Conservation (phyloP, 2,113 vertebrate species). For the Apteryx owenii region DNA sequence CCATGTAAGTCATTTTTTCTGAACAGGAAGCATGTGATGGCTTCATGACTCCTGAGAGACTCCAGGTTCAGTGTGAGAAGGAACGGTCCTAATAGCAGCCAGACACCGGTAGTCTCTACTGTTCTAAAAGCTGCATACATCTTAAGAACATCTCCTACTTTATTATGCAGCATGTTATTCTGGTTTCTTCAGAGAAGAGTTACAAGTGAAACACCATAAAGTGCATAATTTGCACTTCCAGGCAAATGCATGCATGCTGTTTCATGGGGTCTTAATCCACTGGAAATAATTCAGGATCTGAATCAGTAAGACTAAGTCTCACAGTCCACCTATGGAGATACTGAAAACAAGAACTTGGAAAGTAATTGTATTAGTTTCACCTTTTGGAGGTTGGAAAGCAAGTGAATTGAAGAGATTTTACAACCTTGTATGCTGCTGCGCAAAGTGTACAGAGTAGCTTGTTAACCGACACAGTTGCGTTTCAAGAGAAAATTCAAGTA, state of each 20-base stretch:
- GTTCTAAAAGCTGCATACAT: background rate
- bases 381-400: background rate
- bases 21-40: background rate
- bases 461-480: background rate
- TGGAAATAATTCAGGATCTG: background rate
- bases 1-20: accelerated
- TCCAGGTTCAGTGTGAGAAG: accelerated
- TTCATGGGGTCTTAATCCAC: background rate
- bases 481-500: background rate
- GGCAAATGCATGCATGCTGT: accelerated
- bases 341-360: background rate
- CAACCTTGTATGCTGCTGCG: background rate
- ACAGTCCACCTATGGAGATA: background rate
- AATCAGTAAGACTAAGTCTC: background rate
- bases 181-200: background rate
- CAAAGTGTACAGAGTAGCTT: background rate
- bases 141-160: background rate
- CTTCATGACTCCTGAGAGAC: background rate
- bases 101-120: background rate
- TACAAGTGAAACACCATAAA: background rate
- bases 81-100: background rate
- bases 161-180: background rate
- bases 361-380: background rate
- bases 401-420: background rate
- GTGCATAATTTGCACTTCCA: accelerated